Evolutionary conservation across 2,797 vertebrate genomes (phyloP).

Genomic region (Yasuhikotakia modesta): DNA sequence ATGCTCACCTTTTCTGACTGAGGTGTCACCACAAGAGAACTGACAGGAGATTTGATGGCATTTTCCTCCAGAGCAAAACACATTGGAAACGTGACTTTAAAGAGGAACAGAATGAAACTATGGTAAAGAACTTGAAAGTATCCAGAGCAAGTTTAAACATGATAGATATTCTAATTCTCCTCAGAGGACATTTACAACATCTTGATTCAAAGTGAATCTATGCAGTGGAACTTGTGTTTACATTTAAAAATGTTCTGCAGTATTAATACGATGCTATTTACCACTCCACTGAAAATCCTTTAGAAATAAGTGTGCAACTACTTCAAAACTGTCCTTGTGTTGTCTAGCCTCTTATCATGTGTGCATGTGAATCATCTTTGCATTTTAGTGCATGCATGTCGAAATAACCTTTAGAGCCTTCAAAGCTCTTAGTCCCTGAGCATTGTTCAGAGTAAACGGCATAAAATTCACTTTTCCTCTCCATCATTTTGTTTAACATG

Average conservation of each 20-base stretch:
- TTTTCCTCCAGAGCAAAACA: constrained; percentile 26
- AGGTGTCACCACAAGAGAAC: constrained; percentile 32
- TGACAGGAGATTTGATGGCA: constrained; percentile 45
- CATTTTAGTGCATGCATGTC: constrained; percentile 24
- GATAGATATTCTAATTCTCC: constrained; percentile 20
- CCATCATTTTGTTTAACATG: constrained; percentile 43
- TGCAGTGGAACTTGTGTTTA: background rate
- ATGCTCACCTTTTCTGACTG: constrained; percentile 37
- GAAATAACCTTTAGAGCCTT: constrained; percentile 35
- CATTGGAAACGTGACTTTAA: constrained; percentile 18
- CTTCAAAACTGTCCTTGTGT: constrained; percentile 43
- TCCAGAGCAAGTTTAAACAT: constrained; percentile 11
- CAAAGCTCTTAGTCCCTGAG: constrained; percentile 34
- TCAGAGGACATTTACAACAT: background rate
- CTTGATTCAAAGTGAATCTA: constrained; percentile 7
- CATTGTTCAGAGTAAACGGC: constrained; percentile 48
- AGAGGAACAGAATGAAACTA: constrained; percentile 8
- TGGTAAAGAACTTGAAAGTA: constrained; percentile 36
- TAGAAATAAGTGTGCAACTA: constrained; percentile 33
- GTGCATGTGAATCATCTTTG: constrained; percentile 40
- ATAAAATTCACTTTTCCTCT: constrained; percentile 44
- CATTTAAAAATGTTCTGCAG: constrained; percentile 16
- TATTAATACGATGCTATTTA: constrained; percentile 20
- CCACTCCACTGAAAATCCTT: constrained; percentile 7
- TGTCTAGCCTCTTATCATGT: constrained; percentile 28